Conservation (phyloP, 2,113 vertebrate species). For the Spea multiplicata region DNA sequence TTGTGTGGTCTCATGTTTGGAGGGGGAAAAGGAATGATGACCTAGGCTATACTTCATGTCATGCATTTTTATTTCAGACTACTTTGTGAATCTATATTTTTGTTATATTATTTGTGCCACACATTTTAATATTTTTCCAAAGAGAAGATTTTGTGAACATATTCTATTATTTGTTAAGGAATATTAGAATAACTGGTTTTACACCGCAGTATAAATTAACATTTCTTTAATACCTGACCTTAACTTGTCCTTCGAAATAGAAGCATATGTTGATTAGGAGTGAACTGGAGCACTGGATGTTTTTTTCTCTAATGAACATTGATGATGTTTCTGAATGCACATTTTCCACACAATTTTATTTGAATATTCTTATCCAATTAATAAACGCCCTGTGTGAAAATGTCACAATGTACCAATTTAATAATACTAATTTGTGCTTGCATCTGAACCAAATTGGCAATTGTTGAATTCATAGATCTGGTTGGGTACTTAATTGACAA, state of each 20-base stretch:
- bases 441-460: neutral
- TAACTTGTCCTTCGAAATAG: neutral
- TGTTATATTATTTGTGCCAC: no score
- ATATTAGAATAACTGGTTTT: no score
- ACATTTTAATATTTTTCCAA: no score
- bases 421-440: neutral
- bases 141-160: no score
- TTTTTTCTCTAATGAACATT: neutral
- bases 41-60: no score
- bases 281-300: neutral
- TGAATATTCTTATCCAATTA: neutral
- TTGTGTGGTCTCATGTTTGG: no score
- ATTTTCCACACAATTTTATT: neutral
- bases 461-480: neutral
- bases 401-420: slow-evolving; percentile 1
- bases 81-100: no score
- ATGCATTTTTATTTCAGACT: no score
- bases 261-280: neutral
- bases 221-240: no score
- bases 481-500: neutral
- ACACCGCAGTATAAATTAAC: no score
- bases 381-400: neutral
- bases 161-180: no score
- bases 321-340: neutral
- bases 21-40: no score